Evolutionary conservation across 1,140 invertebrate genomes (phyloP).

Genomic region (Cryptotermes secundus): DNA sequence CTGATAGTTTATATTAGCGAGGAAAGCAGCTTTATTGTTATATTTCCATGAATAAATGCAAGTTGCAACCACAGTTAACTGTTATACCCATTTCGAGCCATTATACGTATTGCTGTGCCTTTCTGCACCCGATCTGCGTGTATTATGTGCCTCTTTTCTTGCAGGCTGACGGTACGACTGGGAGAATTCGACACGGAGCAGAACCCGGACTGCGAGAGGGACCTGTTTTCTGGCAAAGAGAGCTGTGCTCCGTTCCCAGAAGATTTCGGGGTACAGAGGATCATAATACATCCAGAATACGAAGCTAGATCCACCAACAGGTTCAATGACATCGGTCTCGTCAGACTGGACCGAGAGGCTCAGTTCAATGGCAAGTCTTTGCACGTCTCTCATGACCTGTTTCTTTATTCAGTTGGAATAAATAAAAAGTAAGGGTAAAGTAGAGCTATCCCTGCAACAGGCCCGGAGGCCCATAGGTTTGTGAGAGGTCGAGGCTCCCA

Average conservation of each 20-base stretch:
- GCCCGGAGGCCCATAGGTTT: no score
- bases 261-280: conserved; percentile 46
- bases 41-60: no score
- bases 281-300: conserved; percentile 49
- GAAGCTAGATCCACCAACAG: conserved; percentile 23
- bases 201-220: conserved; percentile 57
- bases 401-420: no score
- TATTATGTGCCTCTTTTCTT: conserved; percentile 9
- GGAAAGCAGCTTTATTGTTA: no score
- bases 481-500: no score
- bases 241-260: conserved; percentile 47
- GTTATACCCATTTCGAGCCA: no score
- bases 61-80: no score
- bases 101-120: no score
- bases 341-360: conserved; percentile 37
- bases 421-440: no score
- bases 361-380: conserved; percentile 30
- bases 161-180: conserved; percentile 56
- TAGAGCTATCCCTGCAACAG: no score
- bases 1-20: no score
- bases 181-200: conserved; percentile 58
- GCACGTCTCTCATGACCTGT: no score
- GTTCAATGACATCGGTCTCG: conserved; percentile 42
- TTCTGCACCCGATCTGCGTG: not conserved
- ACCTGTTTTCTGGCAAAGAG: not conserved